Evolutionary conservation across 2,888 invertebrate species (phyloP).

Genomic region (Diarsia brunnea): DNA sequence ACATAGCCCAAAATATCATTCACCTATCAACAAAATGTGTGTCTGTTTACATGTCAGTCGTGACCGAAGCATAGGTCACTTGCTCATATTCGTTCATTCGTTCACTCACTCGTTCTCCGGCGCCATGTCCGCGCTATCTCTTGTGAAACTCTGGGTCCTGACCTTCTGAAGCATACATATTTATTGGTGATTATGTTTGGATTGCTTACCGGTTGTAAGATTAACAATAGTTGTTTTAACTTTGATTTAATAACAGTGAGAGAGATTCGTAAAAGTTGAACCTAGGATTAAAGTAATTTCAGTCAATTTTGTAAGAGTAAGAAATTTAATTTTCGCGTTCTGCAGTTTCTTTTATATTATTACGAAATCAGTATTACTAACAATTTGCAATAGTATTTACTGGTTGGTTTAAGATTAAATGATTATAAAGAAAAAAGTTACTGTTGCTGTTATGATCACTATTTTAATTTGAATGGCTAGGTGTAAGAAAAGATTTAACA

Average conservation of each 20-base stretch:
- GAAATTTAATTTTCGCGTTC: neutral
- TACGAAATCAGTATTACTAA: neutral
- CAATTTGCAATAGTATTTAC: no score
- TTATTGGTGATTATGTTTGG: slow-evolving; percentile 24
- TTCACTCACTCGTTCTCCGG: slow-evolving; percentile 27
- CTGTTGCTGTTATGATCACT: no score
- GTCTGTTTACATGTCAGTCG: slow-evolving; percentile 25
- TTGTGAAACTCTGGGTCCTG: slow-evolving; percentile 23
- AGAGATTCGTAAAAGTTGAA: neutral
- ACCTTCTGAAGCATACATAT: slow-evolving; percentile 29
- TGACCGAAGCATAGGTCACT: slow-evolving; percentile 56
- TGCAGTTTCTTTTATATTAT: neutral
- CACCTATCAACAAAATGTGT: neutral
- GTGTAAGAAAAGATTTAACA: no score
- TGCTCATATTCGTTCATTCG: slow-evolving; percentile 35
- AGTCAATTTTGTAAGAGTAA: neutral
- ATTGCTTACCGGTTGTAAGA: slow-evolving; percentile 6
- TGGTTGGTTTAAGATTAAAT: no score
- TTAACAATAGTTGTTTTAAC: neutral
- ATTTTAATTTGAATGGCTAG: no score
- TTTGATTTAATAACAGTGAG: neutral
- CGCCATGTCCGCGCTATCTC: slow-evolving; percentile 7
- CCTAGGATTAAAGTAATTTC: neutral
- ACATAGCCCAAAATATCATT: neutral
- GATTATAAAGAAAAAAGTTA: no score